Base-by-base conservation (phyloP, 2,113 vertebrate species). In the Balaeniceps rex region DNA sequence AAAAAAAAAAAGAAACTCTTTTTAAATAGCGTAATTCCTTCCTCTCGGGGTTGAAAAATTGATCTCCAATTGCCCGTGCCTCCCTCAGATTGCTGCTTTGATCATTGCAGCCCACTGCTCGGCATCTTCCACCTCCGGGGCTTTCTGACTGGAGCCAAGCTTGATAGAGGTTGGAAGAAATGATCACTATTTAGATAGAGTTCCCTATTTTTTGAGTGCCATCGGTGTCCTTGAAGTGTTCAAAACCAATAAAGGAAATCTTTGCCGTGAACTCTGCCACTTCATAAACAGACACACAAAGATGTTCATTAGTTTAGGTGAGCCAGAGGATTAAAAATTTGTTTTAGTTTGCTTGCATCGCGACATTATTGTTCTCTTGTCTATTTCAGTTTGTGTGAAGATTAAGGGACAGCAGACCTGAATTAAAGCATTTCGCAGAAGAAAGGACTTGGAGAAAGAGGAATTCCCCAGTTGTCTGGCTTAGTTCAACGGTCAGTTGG, bases 341-440 rank as follows among this genome's bases (percentile, higher is more conserved):
- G 71, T 5, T 26, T 44, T 33, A 14, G 22, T 33, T 69, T 25
- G 14, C 72, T 70, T 5, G 19, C 12, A 17, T 36, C 1, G 2
- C 3, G 0, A 6, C 1, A 0, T 14, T 81, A 6, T 5, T 90
- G 65, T 11, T 71, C 65, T 58, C 42, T 51, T 4, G 11, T 29
- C 90, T 90, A 8, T 5, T 60, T 5, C 47, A 4, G 40, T 23
- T 34, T n/a, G 40, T 9, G 57, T 10, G 72, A 40, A 19, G 61
- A 36, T 40, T 6, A 23, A 58, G n/a, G 38, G 52, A n/a, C 36
- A 80, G 71, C n/a, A 52, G 49, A 6, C 12, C 19, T 7, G 19
- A 64, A 74, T 34, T 19, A 40, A 82, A 71, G 52, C 19, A 5
- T 40, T 65, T 79, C 55, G 60, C 28, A n/a, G 44, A 49, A 93